Percentiles rank a stretch among this genome's conserved stretches.
Evolutionary conservation across 2,888 invertebrate species (phyloP).

Genomic region (Anthophora plumipes): DNA sequence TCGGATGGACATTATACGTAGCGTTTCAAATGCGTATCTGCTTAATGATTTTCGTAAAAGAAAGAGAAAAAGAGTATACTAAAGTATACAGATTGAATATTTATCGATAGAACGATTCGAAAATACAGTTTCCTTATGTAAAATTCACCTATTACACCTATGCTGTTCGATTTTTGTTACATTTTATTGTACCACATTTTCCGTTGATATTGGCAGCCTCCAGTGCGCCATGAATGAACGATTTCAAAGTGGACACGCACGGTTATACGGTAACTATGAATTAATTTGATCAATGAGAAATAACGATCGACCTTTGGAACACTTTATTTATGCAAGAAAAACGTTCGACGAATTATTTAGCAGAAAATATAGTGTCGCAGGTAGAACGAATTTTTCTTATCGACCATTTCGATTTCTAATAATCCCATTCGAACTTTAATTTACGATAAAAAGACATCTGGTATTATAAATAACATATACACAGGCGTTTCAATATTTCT

Average conservation of each 20-base stretch:
- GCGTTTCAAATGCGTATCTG: neutral
- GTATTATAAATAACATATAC: neutral
- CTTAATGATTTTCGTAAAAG: neutral
- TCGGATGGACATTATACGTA: constrained; percentile 1
- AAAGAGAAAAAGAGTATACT: neutral
- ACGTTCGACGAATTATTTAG: neutral
- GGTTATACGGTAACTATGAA: neutral
- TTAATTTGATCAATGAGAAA: neutral
- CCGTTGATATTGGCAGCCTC: neutral
- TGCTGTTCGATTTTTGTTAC: neutral
- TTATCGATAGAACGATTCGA: neutral
- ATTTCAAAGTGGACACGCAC: neutral
- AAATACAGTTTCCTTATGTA: neutral
- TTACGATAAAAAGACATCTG: neutral
- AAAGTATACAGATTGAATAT: neutral
- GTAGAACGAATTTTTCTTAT: neutral
- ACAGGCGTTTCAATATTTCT: neutral
- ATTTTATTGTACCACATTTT: neutral
- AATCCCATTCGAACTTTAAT: neutral
- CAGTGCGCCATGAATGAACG: neutral
- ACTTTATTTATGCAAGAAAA: too few relatives aligned
- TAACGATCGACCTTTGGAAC: too few relatives aligned
- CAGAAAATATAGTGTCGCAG: neutral
- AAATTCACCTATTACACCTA: neutral
- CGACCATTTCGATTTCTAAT: neutral